Evolutionary conservation across 2,888 invertebrate genomes (phyloP), one percentile per base, ranked within the genome.

Genomic region (Acronicta leporina): DNA sequence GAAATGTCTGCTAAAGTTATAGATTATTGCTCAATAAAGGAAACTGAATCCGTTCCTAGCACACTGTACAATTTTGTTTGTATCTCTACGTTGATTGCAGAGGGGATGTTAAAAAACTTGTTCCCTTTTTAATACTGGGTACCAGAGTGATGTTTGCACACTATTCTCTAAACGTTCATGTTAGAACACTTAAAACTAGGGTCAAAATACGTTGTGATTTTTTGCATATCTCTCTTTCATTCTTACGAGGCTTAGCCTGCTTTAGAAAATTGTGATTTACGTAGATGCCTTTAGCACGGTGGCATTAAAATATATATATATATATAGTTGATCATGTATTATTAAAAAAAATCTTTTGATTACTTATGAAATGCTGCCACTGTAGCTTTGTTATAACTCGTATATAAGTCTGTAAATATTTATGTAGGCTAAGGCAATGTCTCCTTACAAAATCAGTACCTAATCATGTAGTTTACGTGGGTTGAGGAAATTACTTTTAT

Each of bases 241-340:
- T 81, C 54, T 75, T 73, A 87, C 71, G 75, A 88, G 89, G 89
- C 91, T 90, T 92, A 91, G 92, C 89, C 89, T 82, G 63, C 77
- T 75, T 81, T 90, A 90, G 89, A 77, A 69, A 81, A 86, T 87
- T 89, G 91, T 93, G 92, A 93, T 91, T 88, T 65, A 72, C 66
- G 55, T 91, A 91, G 88, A 92, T 91, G 93, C 92, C 92, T 93
- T 92, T 87, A 88, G 88, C 84, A 74, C 85, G 84, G 86, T 87
- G 86, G 87, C 86, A 79, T 81, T n/a, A n/a, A n/a, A 61, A 66
- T n/a, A 7, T 38, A 38, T n/a, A n/a, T n/a, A n/a, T n/a, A 38
- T 38, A 33, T 47, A 67, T 79, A 79, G 76, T 55, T 41, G 45
- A 49, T 49, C 49, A 13, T 5, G 6, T 38, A 62, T 41, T 51